Evolutionary conservation across 23 tunicate genomes (phyloP), one percentile per base, ranked within the genome.

Genomic region (Halocynthia aurantium): DNA sequence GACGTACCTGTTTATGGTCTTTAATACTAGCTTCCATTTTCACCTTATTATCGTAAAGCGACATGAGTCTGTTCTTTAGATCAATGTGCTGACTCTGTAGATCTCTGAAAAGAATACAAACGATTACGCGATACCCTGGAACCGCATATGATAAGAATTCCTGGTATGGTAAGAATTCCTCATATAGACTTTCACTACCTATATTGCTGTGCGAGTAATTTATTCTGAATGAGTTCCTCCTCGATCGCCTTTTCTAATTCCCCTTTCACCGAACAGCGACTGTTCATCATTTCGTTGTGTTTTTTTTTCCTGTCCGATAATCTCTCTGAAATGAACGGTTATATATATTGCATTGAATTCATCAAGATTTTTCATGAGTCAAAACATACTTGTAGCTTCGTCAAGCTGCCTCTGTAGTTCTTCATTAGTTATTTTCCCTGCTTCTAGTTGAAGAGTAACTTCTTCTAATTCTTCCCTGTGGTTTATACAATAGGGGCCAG

Each of bases 41-140:
- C 73, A 89, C 88, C 55, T 89, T 89, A 60, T 52, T 89, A 69
- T 89, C 96, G 54, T 84, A 89, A 51, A 84, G 72, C 51, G 80
- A 72, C 96, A 89, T 89, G 64, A 89, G 81, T 31, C 88, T 77
- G 52, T 89, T 89, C 73, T 89, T 89, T 55, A 84, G 53, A 62
- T 89, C 96, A 58, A 89, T 73, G 64, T 84, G 88, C 71, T 89
- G 79, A 78, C 96, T 89, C 54, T 89, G 88, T 18, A 89, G 78
- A 51, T 80, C 81, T 78, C 96, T 89, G 74, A 10, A 87, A 51
- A 13, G 50, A 13, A 22, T 31, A 31, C 44, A 31, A 31, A 31
- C 44, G 44, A 31, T 31, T 31, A 31, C 44, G 44, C 44, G 44
- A 31, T 31, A 31, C 4, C 44, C 44, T 31, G 44, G 4, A 31